phyloP scores from a whole-genome alignment of 2,888 invertebrate genomes.

The Diploptera punctata region DNA sequence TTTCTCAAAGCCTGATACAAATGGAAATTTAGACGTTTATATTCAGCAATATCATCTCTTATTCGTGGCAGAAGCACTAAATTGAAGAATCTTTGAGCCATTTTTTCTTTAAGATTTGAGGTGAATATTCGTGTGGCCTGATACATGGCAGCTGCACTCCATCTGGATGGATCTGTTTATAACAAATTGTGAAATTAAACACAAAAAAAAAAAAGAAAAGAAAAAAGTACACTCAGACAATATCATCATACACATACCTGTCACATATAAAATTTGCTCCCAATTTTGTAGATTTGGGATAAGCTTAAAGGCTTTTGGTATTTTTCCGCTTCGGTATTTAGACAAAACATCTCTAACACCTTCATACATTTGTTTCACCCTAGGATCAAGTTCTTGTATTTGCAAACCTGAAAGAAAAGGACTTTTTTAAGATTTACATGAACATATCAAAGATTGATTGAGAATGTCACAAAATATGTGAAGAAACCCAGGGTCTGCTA shows the following conservation, averaged over 20 bases:
- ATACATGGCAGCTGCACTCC: slow-evolving; percentile 98
- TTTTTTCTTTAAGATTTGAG: slow-evolving; percentile 94
- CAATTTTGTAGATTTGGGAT: slow-evolving; percentile 91
- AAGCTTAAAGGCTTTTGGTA: slow-evolving; percentile 98
- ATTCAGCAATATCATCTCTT: slow-evolving; percentile 94
- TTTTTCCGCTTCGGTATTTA: slow-evolving; percentile 92
- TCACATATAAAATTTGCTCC: slow-evolving; percentile 89
- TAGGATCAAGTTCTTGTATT: slow-evolving; percentile 84
- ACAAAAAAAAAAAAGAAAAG: too few relatives aligned
- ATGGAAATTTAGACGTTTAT: slow-evolving; percentile 94
- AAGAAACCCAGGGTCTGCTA: too few relatives aligned
- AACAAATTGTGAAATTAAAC: background rate
- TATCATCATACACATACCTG: slow-evolving; percentile 54
- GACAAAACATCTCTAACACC: slow-evolving; percentile 85
- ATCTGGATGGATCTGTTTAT: slow-evolving; percentile 81
- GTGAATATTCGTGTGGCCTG: slow-evolving; percentile 95
- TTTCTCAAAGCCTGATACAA: slow-evolving; percentile 93
- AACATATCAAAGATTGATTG: too few relatives aligned
- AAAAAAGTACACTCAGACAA: too few relatives aligned
- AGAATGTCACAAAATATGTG: too few relatives aligned
- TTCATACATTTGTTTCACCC: slow-evolving; percentile 80
- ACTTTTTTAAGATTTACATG: too few relatives aligned
- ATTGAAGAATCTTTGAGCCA: slow-evolving; percentile 96
- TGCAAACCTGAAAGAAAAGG: too few relatives aligned
- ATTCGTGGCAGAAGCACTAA: slow-evolving; percentile 90